Conservation (phyloP, 2,113 vertebrate genomes). For the Pachycephala philippinensis region DNA sequence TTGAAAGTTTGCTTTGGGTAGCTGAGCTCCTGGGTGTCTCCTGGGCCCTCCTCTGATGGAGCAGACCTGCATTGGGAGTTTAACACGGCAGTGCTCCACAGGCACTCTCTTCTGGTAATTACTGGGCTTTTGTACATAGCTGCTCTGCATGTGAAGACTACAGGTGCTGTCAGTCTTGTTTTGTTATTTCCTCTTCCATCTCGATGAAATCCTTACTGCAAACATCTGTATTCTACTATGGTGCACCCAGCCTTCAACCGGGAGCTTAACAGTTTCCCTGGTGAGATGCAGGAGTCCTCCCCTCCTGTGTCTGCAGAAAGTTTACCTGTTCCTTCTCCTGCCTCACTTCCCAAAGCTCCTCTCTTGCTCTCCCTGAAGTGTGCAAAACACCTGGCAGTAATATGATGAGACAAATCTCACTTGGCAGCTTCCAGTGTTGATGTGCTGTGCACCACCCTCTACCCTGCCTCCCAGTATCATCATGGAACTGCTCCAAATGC, state of each 20-base stretch:
- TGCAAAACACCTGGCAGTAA: slow-evolving; percentile 40
- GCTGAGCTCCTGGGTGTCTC: background rate
- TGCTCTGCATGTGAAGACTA: background rate
- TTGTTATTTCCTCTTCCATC: background rate
- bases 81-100: background rate
- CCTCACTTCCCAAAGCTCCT: background rate
- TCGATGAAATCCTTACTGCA: background rate
- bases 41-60: background rate
- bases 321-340: background rate
- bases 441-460: slow-evolving; percentile 22
- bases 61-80: background rate
- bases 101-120: background rate
- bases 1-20: background rate
- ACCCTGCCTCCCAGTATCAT: background rate
- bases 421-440: slow-evolving; percentile 39
- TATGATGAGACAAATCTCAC: slow-evolving; percentile 11
- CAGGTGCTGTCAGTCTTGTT: background rate
- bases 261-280: background rate
- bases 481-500: background rate
- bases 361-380: background rate
- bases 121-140: background rate
- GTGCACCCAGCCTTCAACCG: background rate
- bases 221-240: background rate
- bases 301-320: background rate
- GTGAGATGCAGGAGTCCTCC: background rate